Base-by-base conservation (phyloP, 2,113 vertebrate species). In the Sakesphorus luctuosus region DNA sequence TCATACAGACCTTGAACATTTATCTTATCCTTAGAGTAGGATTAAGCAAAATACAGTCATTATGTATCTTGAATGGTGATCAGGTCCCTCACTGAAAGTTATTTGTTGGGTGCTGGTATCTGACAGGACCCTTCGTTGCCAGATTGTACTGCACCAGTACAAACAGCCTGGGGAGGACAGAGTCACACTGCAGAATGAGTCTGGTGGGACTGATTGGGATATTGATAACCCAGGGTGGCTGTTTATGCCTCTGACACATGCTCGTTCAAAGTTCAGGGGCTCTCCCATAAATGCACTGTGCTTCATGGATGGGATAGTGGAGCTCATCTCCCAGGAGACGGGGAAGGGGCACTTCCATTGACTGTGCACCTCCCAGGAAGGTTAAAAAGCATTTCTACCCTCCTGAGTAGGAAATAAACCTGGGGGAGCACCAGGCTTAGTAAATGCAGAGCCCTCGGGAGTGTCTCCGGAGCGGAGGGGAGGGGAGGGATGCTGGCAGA, bases 81-180 rank as follows among this genome's bases (percentile, higher is more conserved):
- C 78, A 68, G 52, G 40, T 46, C 11, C 26, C 55, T 31, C 14
- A 6, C 0, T 1, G 38, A 16, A 69, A 77, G 44, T 61, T 58
- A 36, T 31, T 84, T 84, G 62, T 78, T 77, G 0, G 0, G 18
- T 71, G 50, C 44, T 66, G 50, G 7, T 35, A 18, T 31, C 28
- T 43, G 26, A 65, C 10, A 47, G 53, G 31, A 66, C 18, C 49
- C 36, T 80, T 63, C 8, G 10, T 66, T 53, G 81, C 26, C 46
- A 56, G 58, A 14, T 24, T 1, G 15, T 24, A 11, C 53, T 0
- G 2, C 14, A 13, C 18, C 46, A 47, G 6, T 4, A n/a, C 0
- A 29, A 72, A 61, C 35, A 92, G 75, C 58, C 67, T 5, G 31
- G 33, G 68, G 52, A 95, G 46, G 55, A 53, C 28, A 33, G 61